Evolutionary conservation across 2,888 invertebrate genomes (phyloP), one percentile per base, ranked within the genome.

Genomic region (Drosophila leonis): DNA sequence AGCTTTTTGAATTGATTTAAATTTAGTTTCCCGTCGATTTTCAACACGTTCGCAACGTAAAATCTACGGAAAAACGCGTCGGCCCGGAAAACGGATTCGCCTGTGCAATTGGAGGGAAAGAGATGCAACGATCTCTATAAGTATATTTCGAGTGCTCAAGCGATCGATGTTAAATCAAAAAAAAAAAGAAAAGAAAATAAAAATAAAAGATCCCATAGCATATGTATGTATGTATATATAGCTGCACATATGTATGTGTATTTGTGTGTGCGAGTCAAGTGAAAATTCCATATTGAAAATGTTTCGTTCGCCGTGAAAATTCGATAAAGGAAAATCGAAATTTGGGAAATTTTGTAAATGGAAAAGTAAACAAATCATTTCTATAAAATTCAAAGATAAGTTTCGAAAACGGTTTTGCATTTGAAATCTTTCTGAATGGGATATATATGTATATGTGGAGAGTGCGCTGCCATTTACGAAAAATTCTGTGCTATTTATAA

Each of bases 401-500:
- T 83, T 62, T 27, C 27, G n/a, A 52, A 46, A 64, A 55, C 57
- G 29, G 33, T 24, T 49, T 71, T 75, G 82, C 77, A 87, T 88
- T 90, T 78, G 65, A 69, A 55, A 46, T 61, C 33, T 57, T 61
- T 48, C 12, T 59, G 55, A 12, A 68, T 80, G 77, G 61, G 65
- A 54, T 74, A 74, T 68, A 72, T 66, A 66, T 73, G 54, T 74
- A 74, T 68, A 72, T 66, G 68, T 73, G 54, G 48, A 83, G 77
- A 80, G 79, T 88, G 72, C 71, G 81, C 88, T 82, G 90, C 89
- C 87, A 86, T 82, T 88, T 81, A 82, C 56, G 62, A 81, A 78
- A 81, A 83, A 75, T 80, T 80, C 72, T 86, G 83, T 91, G 90
- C 91, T 91, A 91, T 91, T 91, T 92, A 82, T 91, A 91, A 85